Percentiles rank a stretch among this genome's conserved stretches.
These are phyloP conservation scores for Sardina pilchardus DNA, from an alignment of 2,113 vertebrate species.

Conservation along the genomic window DNA sequence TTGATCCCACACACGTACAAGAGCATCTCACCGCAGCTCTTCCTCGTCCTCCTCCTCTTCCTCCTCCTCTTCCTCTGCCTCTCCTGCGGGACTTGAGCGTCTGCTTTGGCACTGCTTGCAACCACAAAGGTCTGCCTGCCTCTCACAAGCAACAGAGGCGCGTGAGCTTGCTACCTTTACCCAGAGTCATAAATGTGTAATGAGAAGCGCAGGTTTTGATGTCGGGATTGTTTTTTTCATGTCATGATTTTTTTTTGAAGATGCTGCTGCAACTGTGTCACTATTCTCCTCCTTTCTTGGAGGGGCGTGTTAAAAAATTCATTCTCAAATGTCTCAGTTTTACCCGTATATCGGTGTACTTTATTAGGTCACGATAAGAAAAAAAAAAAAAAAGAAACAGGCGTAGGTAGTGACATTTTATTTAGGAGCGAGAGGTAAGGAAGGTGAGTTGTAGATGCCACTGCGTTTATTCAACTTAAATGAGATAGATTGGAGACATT, in stretches of 20 bases:
- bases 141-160: constrained; percentile 65
- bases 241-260: constrained; percentile 60
- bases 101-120: constrained; percentile 38
- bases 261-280: constrained; percentile 24
- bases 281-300: constrained; percentile 16
- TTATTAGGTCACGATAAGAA: constrained; percentile 8
- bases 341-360: neutral
- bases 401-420: neutral
- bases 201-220: constrained; percentile 74
- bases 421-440: neutral
- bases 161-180: constrained; percentile 70
- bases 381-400: neutral
- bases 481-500: neutral
- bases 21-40: neutral
- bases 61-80: neutral
- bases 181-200: constrained; percentile 74
- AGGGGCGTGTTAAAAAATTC: constrained; percentile 22
- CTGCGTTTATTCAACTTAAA: neutral
- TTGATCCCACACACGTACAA: neutral
- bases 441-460: neutral
- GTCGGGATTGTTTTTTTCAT: constrained; percentile 39
- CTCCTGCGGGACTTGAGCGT: neutral
- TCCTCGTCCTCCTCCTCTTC: neutral
- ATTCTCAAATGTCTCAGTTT: neutral
- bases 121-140: constrained; percentile 55